phyloP scores from a whole-genome alignment of 2,888 invertebrate genomes.

The Dynastes hyllus region DNA sequence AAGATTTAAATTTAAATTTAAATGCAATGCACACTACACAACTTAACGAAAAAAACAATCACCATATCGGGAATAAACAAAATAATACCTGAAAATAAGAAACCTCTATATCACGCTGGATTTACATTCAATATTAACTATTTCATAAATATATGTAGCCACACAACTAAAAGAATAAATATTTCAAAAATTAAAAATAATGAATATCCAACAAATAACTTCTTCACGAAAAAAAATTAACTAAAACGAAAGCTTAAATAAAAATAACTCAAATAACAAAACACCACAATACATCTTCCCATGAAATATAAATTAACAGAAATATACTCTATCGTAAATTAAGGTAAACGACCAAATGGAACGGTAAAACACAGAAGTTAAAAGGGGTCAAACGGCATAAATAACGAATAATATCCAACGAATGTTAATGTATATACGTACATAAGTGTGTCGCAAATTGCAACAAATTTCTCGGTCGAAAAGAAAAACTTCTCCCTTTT shows the following conservation, averaged over 20 bases:
- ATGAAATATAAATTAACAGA: slow-evolving; percentile 16
- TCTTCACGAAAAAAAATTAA: too few relatives aligned
- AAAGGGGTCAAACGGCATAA: slow-evolving; percentile 70
- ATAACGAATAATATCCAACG: slow-evolving; percentile 66
- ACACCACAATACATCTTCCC: not conserved
- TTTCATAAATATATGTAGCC: too few relatives aligned
- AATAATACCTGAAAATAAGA: too few relatives aligned
- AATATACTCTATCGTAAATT: slow-evolving; percentile 6
- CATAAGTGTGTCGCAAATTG: slow-evolving; percentile 70
- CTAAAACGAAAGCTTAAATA: not conserved
- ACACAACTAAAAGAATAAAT: too few relatives aligned
- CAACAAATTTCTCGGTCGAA: slow-evolving; percentile 70
- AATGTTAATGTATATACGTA: slow-evolving; percentile 67
- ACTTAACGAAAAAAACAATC: too few relatives aligned
- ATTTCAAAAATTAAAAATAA: too few relatives aligned
- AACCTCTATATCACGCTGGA: too few relatives aligned
- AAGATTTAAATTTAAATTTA: too few relatives aligned
- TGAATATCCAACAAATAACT: too few relatives aligned
- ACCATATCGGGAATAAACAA: too few relatives aligned
- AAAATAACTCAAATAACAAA: not conserved
- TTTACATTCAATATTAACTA: too few relatives aligned
- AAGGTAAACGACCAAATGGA: slow-evolving; percentile 1
- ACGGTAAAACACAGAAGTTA: slow-evolving; percentile 58
- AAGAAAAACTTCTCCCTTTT: slow-evolving; percentile 69
- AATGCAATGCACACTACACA: too few relatives aligned